Conservation (phyloP, 2,113 vertebrate genomes). For the Plestiodon gilberti region DNA sequence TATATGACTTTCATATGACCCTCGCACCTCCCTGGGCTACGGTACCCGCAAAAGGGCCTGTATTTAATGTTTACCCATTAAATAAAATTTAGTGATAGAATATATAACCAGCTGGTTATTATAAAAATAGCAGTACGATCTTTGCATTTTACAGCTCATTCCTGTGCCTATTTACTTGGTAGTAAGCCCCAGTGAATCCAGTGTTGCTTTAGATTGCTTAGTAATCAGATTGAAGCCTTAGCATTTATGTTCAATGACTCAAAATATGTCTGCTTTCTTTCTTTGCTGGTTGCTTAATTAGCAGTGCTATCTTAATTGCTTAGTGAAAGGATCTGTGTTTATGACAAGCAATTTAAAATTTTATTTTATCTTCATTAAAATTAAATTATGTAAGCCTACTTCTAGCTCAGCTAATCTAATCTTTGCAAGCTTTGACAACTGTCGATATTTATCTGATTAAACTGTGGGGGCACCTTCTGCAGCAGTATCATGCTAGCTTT, state of each 20-base stretch:
- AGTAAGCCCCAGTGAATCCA: too few relatives aligned
- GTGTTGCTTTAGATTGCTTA: neutral
- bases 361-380: neutral
- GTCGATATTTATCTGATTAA: slow-evolving; percentile 8
- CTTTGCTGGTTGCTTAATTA: neutral
- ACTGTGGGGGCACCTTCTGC: neutral
- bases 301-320: neutral
- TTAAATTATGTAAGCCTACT: neutral
- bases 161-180: too few relatives aligned
- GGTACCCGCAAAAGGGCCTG: too few relatives aligned
- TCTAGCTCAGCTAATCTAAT: neutral
- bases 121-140: neutral
- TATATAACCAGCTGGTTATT: neutral
- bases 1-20: neutral
- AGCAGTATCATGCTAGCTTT: slow-evolving; percentile 11
- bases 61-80: too few relatives aligned
- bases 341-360: neutral
- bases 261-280: neutral
- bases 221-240: too few relatives aligned
- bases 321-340: neutral
- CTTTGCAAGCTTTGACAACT: slow-evolving; percentile 12
- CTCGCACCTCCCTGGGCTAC: too few relatives aligned
- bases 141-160: neutral
- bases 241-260: too few relatives aligned
- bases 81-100: too few relatives aligned